These are phyloP conservation scores for Argyrosomus regius DNA, from an alignment of 2,797 vertebrate species.

Conservation along the genomic window DNA sequence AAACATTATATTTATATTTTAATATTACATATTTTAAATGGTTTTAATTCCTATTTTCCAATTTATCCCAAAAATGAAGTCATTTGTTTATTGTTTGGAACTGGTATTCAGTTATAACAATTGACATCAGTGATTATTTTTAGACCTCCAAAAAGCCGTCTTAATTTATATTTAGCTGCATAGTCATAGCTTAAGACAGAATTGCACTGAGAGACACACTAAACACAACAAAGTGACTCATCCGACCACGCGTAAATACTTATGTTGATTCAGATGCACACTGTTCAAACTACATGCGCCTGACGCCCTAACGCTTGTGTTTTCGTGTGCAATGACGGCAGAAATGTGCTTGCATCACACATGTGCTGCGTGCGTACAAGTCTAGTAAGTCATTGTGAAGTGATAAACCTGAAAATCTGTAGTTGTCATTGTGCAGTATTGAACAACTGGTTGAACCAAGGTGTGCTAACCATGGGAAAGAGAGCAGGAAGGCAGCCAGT, in stretches of 20 bases:
- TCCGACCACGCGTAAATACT: constrained; percentile 24
- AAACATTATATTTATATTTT: too few species aligned
- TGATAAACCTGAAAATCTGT: constrained; percentile 60
- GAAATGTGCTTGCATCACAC: constrained; percentile 26
- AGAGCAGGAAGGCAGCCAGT: constrained; percentile 74
- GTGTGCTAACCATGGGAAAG: constrained; percentile 68
- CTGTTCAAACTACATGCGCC: not conserved
- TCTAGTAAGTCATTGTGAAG: constrained; percentile 33
- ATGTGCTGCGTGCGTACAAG: constrained; percentile 24
- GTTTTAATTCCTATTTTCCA: not conserved
- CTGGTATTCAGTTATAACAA: not conserved
- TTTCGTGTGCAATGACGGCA: constrained; percentile 27
- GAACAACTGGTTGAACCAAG: constrained; percentile 77
- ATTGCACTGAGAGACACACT: not conserved
- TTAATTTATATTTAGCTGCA: not conserved
- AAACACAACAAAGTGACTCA: constrained; percentile 10
- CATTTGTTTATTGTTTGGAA: not conserved
- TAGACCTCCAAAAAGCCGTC: not conserved
- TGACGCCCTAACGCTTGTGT: not conserved
- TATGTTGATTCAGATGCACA: constrained; percentile 27
- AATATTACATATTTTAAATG: not conserved
- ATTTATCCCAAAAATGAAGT: not conserved
- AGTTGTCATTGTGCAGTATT: constrained; percentile 39
- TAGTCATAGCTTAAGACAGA: not conserved
- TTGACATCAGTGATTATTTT: not conserved